A percentile compares a stretch with the other conserved stretches of the same genome.
phyloP scores from a whole-genome alignment of 2,113 vertebrate species.

The Microcebus tavaratra region DNA sequence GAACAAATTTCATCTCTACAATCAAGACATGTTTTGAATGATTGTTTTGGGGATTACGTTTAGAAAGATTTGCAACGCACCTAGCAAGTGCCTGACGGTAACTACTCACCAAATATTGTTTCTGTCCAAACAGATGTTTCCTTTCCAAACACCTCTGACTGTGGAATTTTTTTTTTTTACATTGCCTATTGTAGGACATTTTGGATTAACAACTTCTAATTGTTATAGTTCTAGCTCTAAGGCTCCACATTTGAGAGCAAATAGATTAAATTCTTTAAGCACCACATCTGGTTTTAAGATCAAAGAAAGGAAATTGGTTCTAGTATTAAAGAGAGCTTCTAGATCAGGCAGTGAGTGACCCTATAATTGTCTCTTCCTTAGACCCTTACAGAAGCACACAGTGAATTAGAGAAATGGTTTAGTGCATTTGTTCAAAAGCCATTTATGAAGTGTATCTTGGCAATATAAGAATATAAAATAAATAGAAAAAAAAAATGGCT shows the following conservation, averaged over 20 bases:
- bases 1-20: conserved; percentile 2
- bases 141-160: neutral
- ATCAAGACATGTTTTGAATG: neutral
- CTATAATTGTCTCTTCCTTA: neutral
- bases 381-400: neutral
- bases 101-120: neutral
- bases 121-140: neutral
- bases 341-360: neutral
- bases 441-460: neutral
- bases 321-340: neutral
- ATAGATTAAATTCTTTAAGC: neutral
- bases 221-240: neutral
- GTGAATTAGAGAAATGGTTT: neutral
- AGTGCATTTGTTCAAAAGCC: neutral
- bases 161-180: neutral
- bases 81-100: neutral
- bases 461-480: neutral
- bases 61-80: neutral
- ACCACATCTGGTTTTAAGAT: neutral
- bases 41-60: neutral
- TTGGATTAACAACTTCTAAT: neutral
- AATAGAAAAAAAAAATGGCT: neutral
- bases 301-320: neutral
- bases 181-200: neutral
- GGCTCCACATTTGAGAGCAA: neutral